These are phyloP conservation scores for Monochamus saltuarius DNA, from an alignment of 1,140 invertebrate species.

Conservation along the genomic window DNA sequence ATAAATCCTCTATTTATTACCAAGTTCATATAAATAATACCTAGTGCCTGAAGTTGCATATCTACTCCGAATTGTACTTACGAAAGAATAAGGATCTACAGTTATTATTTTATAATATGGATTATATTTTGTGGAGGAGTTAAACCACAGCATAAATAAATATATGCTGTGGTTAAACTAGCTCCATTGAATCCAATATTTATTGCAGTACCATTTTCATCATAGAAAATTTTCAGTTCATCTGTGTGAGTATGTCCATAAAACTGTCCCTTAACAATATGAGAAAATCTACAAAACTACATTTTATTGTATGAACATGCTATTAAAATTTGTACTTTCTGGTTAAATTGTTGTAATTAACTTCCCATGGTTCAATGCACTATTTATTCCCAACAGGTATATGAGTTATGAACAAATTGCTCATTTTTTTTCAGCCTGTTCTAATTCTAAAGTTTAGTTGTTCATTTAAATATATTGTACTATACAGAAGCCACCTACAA, in stretches of 20 bases:
- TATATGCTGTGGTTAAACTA: slow-evolving; percentile 72
- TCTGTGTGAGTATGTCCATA: slow-evolving; percentile 80
- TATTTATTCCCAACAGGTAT: slow-evolving; percentile 72
- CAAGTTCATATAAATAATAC: no score
- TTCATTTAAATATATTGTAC: slow-evolving; percentile 60
- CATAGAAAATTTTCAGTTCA: slow-evolving; percentile 69
- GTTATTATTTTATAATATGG: slow-evolving; percentile 78
- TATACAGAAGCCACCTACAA: slow-evolving; percentile 61
- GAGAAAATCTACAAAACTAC: slow-evolving; percentile 47
- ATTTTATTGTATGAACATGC: not conserved
- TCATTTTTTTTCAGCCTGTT: slow-evolving; percentile 66
- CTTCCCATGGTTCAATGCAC: slow-evolving; percentile 67
- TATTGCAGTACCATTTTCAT: slow-evolving; percentile 49
- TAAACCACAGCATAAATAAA: no score
- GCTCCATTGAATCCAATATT: slow-evolving; percentile 77
- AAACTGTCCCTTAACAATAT: slow-evolving; percentile 74
- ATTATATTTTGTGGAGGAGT: slow-evolving; percentile 67
- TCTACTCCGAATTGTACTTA: slow-evolving; percentile 51
- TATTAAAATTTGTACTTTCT: slow-evolving; percentile 51
- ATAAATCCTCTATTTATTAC: no score
- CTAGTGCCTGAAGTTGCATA: not conserved
- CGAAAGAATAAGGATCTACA: slow-evolving; percentile 61
- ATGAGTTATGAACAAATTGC: slow-evolving; percentile 78
- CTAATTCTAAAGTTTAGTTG: slow-evolving; percentile 75
- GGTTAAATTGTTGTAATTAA: slow-evolving; percentile 62